These are phyloP conservation scores for Eucera pruinosa DNA, from an alignment of 2,888 invertebrate species.

Conservation along the genomic window DNA sequence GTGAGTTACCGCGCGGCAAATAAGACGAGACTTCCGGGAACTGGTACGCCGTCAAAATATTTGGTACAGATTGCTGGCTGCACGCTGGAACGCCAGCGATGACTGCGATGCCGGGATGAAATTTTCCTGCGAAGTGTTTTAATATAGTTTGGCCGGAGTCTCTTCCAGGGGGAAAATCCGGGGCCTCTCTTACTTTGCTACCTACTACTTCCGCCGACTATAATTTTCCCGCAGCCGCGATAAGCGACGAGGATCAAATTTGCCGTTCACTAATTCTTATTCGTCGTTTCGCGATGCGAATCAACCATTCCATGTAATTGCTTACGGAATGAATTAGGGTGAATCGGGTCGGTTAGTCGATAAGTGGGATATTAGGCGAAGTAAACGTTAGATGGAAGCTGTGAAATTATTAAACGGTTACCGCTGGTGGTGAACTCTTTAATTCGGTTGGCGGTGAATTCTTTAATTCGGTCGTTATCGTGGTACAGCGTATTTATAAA, in stretches of 20 bases:
- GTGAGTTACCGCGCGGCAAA: constrained; percentile 71
- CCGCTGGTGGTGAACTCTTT: no score
- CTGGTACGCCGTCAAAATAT: constrained; percentile 44
- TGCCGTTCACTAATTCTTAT: background rate
- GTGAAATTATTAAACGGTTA: no score
- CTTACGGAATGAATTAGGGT: no score
- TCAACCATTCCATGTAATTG: no score
- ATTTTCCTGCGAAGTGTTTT: constrained; percentile 1
- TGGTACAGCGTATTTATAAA: no score
- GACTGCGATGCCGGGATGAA: constrained; percentile 5
- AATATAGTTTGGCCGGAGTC: background rate
- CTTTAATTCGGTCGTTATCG: no score
- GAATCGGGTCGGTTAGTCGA: no score
- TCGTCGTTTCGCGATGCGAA: no score
- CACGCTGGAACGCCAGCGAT: constrained; percentile 8
- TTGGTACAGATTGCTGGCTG: constrained; percentile 30
- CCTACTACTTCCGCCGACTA: background rate
- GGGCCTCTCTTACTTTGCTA: background rate
- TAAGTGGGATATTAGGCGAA: no score
- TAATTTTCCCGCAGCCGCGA: background rate
- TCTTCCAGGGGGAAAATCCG: background rate
- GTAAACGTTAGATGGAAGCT: no score
- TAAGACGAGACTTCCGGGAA: constrained; percentile 48
- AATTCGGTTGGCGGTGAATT: no score
- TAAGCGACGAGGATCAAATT: background rate